Evolutionary conservation across 1,140 invertebrate genomes (phyloP).

Genomic region (Sipha flava): DNA sequence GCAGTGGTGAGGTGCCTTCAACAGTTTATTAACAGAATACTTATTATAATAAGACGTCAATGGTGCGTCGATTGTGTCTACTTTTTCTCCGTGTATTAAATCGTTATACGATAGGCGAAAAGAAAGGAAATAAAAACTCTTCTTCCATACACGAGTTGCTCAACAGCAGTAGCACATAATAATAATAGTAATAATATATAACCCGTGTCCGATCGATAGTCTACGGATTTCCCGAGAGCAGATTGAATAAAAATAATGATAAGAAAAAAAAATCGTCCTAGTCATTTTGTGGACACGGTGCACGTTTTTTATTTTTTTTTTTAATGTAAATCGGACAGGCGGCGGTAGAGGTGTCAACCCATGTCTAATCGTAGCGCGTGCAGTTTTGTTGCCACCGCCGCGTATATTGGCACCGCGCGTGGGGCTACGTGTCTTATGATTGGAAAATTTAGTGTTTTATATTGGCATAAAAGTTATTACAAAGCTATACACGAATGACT

Average conservation of each 20-base stretch:
- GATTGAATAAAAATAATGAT: neutral
- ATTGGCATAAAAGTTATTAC: too few relatives aligned
- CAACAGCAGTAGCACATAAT: neutral
- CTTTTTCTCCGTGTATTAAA: too few relatives aligned
- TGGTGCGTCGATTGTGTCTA: too few relatives aligned
- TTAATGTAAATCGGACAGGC: constrained; percentile 2
- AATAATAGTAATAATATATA: neutral
- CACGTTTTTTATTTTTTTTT: neutral
- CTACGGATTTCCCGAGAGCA: neutral
- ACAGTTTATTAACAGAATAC: too few relatives aligned
- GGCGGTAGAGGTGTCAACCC: neutral
- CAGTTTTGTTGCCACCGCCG: neutral
- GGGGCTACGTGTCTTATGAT: neutral
- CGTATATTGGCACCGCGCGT: neutral
- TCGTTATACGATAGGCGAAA: too few relatives aligned
- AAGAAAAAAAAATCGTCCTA: neutral
- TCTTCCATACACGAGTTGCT: too few relatives aligned
- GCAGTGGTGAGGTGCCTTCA: too few relatives aligned
- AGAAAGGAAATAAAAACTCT: too few relatives aligned
- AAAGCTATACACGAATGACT: too few relatives aligned
- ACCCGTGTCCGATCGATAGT: constrained; percentile 31
- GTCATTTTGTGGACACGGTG: constrained; percentile 13
- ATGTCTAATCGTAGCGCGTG: constrained; percentile 20
- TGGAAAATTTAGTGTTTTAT: neutral
- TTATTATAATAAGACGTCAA: too few relatives aligned